phyloP scores from a whole-genome alignment of 2,888 invertebrate genomes.

The Gymnosoma rotundatum region DNA sequence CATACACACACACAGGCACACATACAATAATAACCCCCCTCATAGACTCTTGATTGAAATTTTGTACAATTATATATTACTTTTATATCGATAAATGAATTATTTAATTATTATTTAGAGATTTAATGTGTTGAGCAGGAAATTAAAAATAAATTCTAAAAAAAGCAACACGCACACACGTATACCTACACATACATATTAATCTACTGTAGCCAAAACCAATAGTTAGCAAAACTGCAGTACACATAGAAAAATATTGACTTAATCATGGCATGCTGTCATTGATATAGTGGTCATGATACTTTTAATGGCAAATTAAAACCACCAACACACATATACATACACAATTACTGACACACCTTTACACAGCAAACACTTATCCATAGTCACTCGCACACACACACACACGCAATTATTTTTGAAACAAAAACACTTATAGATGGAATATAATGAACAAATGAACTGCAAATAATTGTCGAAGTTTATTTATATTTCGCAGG shows the following conservation, averaged over 20 bases:
- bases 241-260: slow-evolving; percentile 26
- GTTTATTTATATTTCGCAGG: neutral
- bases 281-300: slow-evolving; percentile 49
- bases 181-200: neutral
- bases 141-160: neutral
- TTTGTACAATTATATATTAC: slow-evolving; percentile 16
- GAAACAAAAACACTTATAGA: slow-evolving; percentile 5
- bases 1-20: neutral
- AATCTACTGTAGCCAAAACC: neutral
- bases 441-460: slow-evolving; percentile 26
- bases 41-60: neutral
- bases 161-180: slow-evolving; percentile 4
- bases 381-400: neutral
- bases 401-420: neutral
- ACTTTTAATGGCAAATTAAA: slow-evolving; percentile 20
- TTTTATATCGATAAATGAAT: slow-evolving; percentile 30
- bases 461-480: slow-evolving; percentile 4
- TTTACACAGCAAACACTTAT: neutral
- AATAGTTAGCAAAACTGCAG: slow-evolving; percentile 20
- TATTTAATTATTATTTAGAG: slow-evolving; percentile 25
- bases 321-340: slow-evolving; percentile 3
- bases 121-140: neutral
- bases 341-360: slow-evolving; percentile 4
- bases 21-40: neutral
- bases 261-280: slow-evolving; percentile 19